Evolutionary conservation across 2,888 invertebrate species (phyloP).

Genomic region (Polyommatus icarus): DNA sequence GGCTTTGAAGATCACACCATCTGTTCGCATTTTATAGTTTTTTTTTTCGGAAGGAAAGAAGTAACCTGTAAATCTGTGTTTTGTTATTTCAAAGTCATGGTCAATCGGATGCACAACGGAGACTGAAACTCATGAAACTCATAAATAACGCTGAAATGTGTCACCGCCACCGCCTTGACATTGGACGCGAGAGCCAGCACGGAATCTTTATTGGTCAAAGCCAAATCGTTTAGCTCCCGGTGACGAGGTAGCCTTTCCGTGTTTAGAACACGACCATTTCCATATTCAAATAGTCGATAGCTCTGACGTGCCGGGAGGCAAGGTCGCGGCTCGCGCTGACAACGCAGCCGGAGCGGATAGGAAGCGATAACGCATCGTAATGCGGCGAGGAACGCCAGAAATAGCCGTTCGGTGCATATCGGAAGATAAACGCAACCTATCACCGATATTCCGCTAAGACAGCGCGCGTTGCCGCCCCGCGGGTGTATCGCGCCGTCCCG

Average conservation of each 20-base stretch:
- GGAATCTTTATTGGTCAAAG: slow-evolving; percentile 25
- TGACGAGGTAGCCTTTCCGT: slow-evolving; percentile 25
- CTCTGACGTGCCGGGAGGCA: slow-evolving; percentile 45
- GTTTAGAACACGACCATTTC: slow-evolving; percentile 40
- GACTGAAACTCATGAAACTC: neutral
- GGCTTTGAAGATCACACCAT: neutral
- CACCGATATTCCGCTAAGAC: slow-evolving; percentile 70
- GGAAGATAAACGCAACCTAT: slow-evolving; percentile 75
- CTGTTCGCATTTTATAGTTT: neutral
- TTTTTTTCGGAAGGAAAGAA: neutral
- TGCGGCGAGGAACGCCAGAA: slow-evolving; percentile 62
- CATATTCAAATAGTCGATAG: slow-evolving; percentile 34
- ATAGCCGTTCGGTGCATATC: slow-evolving; percentile 71
- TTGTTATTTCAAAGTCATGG: neutral
- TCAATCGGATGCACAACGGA: neutral
- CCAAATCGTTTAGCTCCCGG: slow-evolving; percentile 25
- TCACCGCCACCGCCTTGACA: slow-evolving; percentile 24
- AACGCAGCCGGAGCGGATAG: slow-evolving; percentile 55
- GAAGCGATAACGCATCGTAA: slow-evolving; percentile 49
- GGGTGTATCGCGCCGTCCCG: slow-evolving; percentile 49
- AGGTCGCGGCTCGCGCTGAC: slow-evolving; percentile 60
- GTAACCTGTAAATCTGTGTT: neutral
- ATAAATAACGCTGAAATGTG: slow-evolving; percentile 1
- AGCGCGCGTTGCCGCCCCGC: slow-evolving; percentile 69
- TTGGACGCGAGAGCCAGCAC: slow-evolving; percentile 18